Evolutionary conservation across 2,797 vertebrate species (phyloP).

Genomic region (Sebastes kiyomatsui): DNA sequence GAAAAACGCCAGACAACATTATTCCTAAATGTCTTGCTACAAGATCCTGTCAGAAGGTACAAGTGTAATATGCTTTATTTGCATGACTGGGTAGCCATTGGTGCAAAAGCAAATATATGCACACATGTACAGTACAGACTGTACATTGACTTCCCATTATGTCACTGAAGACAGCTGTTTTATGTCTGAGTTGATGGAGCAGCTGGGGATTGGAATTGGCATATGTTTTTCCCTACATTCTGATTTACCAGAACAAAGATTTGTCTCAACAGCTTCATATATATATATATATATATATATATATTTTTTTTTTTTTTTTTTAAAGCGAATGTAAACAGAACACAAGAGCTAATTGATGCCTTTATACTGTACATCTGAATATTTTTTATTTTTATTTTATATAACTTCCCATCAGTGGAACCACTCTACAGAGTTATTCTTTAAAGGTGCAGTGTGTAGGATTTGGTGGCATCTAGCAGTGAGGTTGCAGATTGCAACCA

Average conservation of each 20-base stretch:
- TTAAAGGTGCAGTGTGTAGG: not conserved
- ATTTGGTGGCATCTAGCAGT: not conserved
- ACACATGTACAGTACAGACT: not conserved
- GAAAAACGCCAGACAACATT: not conserved
- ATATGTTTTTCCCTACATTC: not conserved
- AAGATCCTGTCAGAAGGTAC: not conserved
- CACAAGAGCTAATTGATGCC: not conserved
- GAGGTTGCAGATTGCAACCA: too few species aligned
- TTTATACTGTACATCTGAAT: not conserved
- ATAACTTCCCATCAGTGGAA: not conserved
- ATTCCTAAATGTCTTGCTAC: not conserved
- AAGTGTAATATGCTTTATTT: not conserved
- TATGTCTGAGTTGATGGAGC: not conserved
- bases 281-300: too few species aligned
- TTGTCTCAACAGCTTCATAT: too few species aligned
- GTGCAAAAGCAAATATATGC: not conserved
- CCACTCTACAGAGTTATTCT: not conserved
- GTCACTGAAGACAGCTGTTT: not conserved
- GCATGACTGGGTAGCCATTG: not conserved
- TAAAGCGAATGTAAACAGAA: not conserved
- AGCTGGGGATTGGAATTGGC: not conserved
- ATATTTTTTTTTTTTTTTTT: too few species aligned
- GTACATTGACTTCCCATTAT: not conserved
- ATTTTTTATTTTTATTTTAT: not conserved
- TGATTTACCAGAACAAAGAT: too few species aligned